Percentiles rank a stretch among this genome's conserved stretches.
Conservation (phyloP, 2,113 vertebrate genomes). For the Meriones unguiculatus region DNA sequence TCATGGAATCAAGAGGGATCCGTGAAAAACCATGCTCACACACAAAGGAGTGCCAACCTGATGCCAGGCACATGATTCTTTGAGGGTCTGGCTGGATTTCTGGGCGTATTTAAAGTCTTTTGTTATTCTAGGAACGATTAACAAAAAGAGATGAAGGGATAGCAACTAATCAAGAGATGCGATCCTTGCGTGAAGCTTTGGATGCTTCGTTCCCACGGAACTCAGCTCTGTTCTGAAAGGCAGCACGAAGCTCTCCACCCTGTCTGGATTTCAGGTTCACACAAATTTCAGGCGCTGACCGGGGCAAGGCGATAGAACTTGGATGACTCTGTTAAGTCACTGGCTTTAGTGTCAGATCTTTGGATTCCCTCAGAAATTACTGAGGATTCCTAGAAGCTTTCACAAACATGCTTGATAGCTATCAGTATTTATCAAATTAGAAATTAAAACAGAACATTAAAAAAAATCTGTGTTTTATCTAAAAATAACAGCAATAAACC, state of each 20-base stretch:
- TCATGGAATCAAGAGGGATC: neutral
- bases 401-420: neutral
- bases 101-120: neutral
- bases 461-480: conserved; percentile 15
- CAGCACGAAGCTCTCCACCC: neutral
- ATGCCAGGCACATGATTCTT: neutral
- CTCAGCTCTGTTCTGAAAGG: neutral
- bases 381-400: neutral
- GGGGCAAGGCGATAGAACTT: neutral
- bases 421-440: conserved; percentile 30
- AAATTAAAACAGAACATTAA: conserved; percentile 46
- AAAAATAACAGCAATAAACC: conserved; percentile 36
- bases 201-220: neutral
- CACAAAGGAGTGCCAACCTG: neutral
- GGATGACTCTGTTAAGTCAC: neutral
- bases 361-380: neutral
- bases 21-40: neutral
- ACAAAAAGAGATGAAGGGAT: neutral
- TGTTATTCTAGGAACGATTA: neutral
- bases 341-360: neutral
- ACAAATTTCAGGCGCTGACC: neutral
- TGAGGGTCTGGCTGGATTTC: conserved; percentile 1
- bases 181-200: neutral
- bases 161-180: neutral
- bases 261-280: neutral